Conservation (phyloP, 2,888 invertebrate genomes). For the Nomada fabriciana region DNA sequence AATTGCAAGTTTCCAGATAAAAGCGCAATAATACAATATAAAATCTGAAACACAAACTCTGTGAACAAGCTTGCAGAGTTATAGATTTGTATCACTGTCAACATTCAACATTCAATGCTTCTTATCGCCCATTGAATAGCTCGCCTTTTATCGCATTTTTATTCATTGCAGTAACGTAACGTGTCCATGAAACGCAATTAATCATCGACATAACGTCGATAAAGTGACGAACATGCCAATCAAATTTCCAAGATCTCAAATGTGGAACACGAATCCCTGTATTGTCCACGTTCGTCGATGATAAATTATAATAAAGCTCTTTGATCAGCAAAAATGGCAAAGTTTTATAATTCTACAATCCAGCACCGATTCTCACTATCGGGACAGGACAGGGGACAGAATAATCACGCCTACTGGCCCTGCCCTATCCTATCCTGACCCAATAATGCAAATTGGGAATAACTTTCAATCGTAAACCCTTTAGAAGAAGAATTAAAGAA, state of each 20-base stretch:
- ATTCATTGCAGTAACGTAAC: not conserved
- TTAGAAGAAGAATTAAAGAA: too few species aligned
- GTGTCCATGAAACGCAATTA: not conserved
- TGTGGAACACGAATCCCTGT: not conserved
- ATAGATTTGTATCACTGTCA: not conserved
- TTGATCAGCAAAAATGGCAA: not conserved
- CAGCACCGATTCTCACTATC: conserved; percentile 55
- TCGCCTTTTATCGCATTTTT: not conserved
- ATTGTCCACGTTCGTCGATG: too few species aligned
- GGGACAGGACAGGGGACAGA: conserved; percentile 63
- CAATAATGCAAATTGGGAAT: conserved; percentile 57
- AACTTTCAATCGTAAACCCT: not conserved
- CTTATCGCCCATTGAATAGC: not conserved
- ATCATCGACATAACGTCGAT: not conserved
- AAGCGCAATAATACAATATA: not conserved
- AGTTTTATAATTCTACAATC: not conserved
- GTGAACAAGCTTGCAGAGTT: not conserved
- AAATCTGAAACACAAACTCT: not conserved
- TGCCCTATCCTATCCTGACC: conserved; percentile 63
- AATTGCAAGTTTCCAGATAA: not conserved
- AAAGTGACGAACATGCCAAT: not conserved
- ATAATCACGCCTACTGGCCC: conserved; percentile 48
- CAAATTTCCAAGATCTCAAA: not conserved
- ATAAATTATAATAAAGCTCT: not conserved
- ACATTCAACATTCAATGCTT: not conserved